Percentiles rank a stretch among this genome's conserved stretches.
These are phyloP conservation scores for Tadarida brasiliensis DNA, from an alignment of 2,797 vertebrate species.

Conservation along the genomic window DNA sequence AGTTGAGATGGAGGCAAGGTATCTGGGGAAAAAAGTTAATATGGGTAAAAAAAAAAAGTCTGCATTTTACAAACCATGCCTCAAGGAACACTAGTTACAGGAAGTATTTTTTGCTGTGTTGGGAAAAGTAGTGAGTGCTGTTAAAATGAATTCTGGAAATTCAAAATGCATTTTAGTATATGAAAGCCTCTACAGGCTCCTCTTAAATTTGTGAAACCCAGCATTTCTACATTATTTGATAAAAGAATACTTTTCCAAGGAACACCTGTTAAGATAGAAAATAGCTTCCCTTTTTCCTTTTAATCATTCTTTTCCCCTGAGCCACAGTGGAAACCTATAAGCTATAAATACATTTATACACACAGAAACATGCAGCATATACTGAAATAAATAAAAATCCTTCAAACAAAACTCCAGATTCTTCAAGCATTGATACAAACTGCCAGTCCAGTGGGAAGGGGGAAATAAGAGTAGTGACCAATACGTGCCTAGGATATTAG, in stretches of 20 bases:
- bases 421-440: background rate
- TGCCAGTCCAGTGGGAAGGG: background rate
- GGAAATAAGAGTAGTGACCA: background rate
- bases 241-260: background rate
- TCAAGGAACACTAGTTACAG: background rate
- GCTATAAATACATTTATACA: background rate
- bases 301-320: background rate
- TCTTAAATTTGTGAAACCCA: background rate
- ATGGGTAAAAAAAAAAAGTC: background rate
- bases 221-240: constrained; percentile 13
- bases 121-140: background rate
- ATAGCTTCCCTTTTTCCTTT: background rate
- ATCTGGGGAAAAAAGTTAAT: background rate
- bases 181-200: background rate
- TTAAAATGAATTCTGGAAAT: constrained; percentile 32
- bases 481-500: background rate
- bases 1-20: background rate
- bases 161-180: background rate
- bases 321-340: background rate
- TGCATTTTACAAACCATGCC: background rate
- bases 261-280: background rate
- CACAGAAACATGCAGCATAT: background rate
- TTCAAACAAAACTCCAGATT: background rate
- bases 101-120: background rate
- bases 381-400: background rate